Evolutionary conservation across 1,140 invertebrate genomes (phyloP), one percentile per base, ranked within the genome.

Genomic region (Drosophila tropicalis): DNA sequence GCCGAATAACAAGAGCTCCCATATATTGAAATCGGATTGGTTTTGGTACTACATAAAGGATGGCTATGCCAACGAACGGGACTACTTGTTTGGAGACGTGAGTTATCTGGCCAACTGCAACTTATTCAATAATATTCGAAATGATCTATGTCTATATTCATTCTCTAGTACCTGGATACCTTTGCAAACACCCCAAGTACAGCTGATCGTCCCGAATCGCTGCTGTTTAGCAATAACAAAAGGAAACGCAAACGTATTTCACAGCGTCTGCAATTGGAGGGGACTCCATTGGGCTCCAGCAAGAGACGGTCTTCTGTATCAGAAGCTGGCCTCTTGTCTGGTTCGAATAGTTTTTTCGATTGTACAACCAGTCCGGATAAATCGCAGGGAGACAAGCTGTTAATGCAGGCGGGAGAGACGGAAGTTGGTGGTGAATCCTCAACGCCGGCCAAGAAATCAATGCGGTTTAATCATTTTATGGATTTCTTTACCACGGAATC

Each of bases 11-110:
- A 73, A 85, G 41, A 76, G 94, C 71, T 94, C 96, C 15, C 94
- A 96, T 82, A 94, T 98, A 54, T 95, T 98, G 40, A 97, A 97
- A 92, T 96, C 96, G 17, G 97, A 99, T 93, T 99, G 98, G 98
- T 99, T 99, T 93, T 99, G 98, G 98, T 92, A 92, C 71, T 91
- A 97, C 44, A 97, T 99, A 61, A 98, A 99, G 93, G 98, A 99
- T 93, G 96, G 98, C 81, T 96, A 96, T 74, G 97, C 97, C 91
- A 96, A 97, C 86, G 98, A 99, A 92, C 95, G 95, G 79, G 95
- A 97, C 69, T 98, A 98, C 93, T 93, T 96, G 15, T 97, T 97
- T 82, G 96, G 96, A 93, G 95, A 97, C 92, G 96, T 96, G 93
- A 95, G 94, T 73, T 13, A 2, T 1, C 19, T 4, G 39, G n/a